Evolutionary conservation across 2,797 vertebrate species (phyloP), one percentile per base, ranked within the genome.

Genomic region (Thunnus albacares): DNA sequence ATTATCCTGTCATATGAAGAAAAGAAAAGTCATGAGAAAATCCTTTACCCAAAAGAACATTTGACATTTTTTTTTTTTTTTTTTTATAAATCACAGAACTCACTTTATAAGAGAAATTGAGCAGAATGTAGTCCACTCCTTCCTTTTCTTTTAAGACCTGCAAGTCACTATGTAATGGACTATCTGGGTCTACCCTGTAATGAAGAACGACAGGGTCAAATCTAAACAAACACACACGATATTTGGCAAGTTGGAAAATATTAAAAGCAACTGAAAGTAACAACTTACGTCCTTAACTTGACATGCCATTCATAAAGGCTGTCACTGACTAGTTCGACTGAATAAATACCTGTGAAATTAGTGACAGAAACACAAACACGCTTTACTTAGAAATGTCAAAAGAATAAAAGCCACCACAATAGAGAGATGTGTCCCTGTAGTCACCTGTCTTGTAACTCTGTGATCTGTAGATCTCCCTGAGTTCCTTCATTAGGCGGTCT

Each of bases 81-180:
- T 33, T 33, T 30, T 41, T 55, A 14, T 1, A 43, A 7, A 60
- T 28, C 10, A 62, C 1, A 18, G 14, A 3, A 93, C 96, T 95
- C 92, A 99, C 98, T 97, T 99, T 99, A 97, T 99, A 99, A 80
- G 98, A 99, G 93, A 99, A 98, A 95, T 97, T 98, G 91, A 99
- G 97, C 93, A 99, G 97, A 96, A 99, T 99, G 93, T 97, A 98
- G 87, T 99, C 97, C 94, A 98, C 95, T 64, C 97, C 98, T 96
- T 99, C 98, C 94, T 99, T 99, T 94, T 99, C 98, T 95, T 99
- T 99, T 95, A 99, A 95, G 91, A 99, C 97, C 93, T 98, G 97
- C 91, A 99, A 96, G 95, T 99, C 98, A 88, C 97, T 98, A 89
- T 99, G 98, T 87, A 99, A 94, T 35, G 97, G 97, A 92, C 98